phyloP scores from a whole-genome alignment of 2,888 invertebrate species.

The Stegophylla sp. region DNA sequence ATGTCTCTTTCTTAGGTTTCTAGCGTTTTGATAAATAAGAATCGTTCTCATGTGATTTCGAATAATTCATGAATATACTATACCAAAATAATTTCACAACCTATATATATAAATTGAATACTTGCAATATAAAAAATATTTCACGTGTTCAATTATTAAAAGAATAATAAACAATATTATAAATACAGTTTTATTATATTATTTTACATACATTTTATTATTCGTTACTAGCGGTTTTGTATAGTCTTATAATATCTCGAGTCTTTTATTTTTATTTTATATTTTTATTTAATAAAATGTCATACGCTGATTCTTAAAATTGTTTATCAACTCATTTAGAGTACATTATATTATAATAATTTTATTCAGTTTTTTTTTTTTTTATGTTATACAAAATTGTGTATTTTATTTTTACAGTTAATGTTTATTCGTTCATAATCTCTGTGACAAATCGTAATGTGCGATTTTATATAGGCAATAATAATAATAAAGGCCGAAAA shows the following conservation, averaged over 20 bases:
- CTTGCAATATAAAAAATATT: neutral
- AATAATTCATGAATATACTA: constrained; percentile 26
- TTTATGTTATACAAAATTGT: constrained; percentile 36
- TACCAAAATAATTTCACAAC: neutral
- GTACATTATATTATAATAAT: constrained; percentile 1
- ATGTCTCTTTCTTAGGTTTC: constrained; percentile 15
- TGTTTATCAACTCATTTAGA: constrained; percentile 26
- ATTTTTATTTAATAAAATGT: neutral
- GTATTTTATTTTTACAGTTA: constrained; percentile 26
- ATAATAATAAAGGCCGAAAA: constrained; percentile 28
- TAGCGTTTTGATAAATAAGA: neutral
- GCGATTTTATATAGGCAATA: constrained; percentile 41
- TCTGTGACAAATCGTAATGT: constrained; percentile 44
- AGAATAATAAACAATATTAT: constrained; percentile 9
- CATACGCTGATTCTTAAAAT: constrained; percentile 14
- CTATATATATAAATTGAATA: neutral
- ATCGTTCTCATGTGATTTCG: constrained; percentile 4
- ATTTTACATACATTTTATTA: constrained; percentile 9
- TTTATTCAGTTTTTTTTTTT: constrained; percentile 12
- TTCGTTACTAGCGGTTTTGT: constrained; percentile 44
- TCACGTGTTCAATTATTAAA: neutral
- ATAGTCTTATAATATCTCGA: constrained; percentile 33
- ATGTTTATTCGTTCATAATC: constrained; percentile 42
- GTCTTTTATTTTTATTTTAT: constrained; percentile 3
- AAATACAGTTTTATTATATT: neutral